These are phyloP conservation scores for Otolemur crassicaudatus DNA, from an alignment of 2,797 vertebrate genomes.

Conservation along the genomic window DNA sequence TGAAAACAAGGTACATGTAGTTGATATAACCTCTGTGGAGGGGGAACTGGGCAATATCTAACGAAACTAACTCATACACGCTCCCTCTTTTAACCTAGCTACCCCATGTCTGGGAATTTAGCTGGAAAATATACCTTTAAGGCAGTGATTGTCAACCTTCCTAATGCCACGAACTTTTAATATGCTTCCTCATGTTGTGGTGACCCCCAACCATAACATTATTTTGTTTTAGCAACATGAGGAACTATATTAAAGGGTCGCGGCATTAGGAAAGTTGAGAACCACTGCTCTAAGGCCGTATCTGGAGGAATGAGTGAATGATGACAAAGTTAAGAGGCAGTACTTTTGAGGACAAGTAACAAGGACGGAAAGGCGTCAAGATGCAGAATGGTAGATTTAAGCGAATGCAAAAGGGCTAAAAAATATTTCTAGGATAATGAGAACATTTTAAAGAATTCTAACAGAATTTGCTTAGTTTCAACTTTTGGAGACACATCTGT, in stretches of 20 bases:
- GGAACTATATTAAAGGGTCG: too few relatives aligned
- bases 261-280: too few relatives aligned
- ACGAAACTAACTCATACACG: constrained; percentile 17
- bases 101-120: constrained; percentile 18
- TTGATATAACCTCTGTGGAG: not conserved
- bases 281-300: not conserved
- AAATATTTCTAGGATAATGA: not conserved
- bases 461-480: not conserved
- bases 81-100: constrained; percentile 6
- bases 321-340: not conserved
- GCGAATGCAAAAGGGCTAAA: not conserved
- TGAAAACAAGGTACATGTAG: not conserved
- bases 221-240: too few relatives aligned
- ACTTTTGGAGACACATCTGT: not conserved
- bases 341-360: not conserved
- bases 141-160: too few relatives aligned
- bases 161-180: too few relatives aligned
- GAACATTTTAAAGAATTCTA: constrained; percentile 9
- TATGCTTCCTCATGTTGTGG: too few relatives aligned
- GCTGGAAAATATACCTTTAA: constrained; percentile 18
- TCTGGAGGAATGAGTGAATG: not conserved
- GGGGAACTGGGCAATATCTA: not conserved
- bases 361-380: not conserved
- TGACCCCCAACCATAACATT: too few relatives aligned
- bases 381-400: not conserved